Evolutionary conservation across 2,797 vertebrate genomes (phyloP).

Genomic region (Vireo griseus): DNA sequence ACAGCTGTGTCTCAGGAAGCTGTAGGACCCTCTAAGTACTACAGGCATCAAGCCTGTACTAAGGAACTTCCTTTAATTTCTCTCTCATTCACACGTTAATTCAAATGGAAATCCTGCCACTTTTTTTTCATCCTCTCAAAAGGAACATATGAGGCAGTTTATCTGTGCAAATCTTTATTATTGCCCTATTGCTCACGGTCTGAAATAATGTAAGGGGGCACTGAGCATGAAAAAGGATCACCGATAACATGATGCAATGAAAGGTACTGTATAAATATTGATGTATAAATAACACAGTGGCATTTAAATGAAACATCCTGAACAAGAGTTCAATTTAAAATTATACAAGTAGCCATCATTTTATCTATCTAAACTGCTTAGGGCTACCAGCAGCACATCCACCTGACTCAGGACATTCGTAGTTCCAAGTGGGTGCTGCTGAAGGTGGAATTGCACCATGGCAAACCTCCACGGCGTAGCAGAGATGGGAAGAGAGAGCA

Average conservation of each 20-base stretch:
- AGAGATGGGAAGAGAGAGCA: background rate
- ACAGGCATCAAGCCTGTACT: background rate
- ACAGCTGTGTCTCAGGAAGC: background rate
- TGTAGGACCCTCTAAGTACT: background rate
- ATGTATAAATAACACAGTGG: accelerated
- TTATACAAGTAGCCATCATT: background rate
- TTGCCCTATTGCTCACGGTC: background rate
- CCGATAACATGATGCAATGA: background rate
- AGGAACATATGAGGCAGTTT: background rate
- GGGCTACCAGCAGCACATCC: background rate
- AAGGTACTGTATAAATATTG: background rate
- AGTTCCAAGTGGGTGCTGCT: background rate
- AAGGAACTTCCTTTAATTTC: background rate
- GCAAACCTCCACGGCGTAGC: background rate
- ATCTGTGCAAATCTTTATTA: background rate
- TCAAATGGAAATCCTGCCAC: background rate
- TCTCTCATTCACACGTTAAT: background rate
- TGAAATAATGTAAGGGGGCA: background rate
- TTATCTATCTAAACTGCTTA: background rate
- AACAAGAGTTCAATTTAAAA: background rate
- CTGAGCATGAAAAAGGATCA: background rate
- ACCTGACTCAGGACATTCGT: background rate
- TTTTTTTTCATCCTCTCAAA: background rate
- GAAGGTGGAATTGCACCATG: background rate
- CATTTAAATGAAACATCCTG: background rate